Evolutionary conservation across 2,888 invertebrate genomes (phyloP), one percentile per base, ranked within the genome.

Genomic region (Acleris emargana): DNA sequence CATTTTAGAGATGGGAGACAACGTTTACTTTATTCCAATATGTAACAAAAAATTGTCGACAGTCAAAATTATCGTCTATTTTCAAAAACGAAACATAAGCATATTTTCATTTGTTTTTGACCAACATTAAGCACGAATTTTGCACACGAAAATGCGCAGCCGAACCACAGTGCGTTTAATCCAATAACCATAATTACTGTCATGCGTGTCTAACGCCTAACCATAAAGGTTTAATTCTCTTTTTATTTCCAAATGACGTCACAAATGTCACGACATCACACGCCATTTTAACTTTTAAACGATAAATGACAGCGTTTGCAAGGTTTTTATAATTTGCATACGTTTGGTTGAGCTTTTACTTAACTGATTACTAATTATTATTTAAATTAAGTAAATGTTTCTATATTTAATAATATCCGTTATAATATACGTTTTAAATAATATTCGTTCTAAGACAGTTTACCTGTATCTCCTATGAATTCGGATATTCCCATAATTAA

Each of bases 211-310:
- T 60, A 45, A 52, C 61, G 52, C 11, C 38, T 43, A 17, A 51
- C 57, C 25, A 57, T 66, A 45, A 66, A 61, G 51, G 32, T 61
- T 52, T 61, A 57, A 66, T 66, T 55, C 38, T 43, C 6, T 45
- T 61, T 66, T 66, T 61, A 66, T 57, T 52, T 45, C 51, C 43
- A 45, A 51, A 20, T 66, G 66, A 66, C 66, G 51, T 61, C 55
- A 57, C 32, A 47, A 28, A 43, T 51, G 43, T 50, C 66, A 66
- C 60, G 66, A 57, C 45, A 64, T 54, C 58, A 51, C 53, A 58
- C 53, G 49, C 54, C 53, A 60, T 55, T 64, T 50, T 20, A 54
- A 50, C 28, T 55, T 53, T 50, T 47, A 22, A 57, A 55, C 59
- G 54, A 64, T 50, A 59, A 28, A 52, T 13, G 6, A 62, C 51